Conservation (phyloP, 2,797 vertebrate species). For the Pelobates cultripes region DNA sequence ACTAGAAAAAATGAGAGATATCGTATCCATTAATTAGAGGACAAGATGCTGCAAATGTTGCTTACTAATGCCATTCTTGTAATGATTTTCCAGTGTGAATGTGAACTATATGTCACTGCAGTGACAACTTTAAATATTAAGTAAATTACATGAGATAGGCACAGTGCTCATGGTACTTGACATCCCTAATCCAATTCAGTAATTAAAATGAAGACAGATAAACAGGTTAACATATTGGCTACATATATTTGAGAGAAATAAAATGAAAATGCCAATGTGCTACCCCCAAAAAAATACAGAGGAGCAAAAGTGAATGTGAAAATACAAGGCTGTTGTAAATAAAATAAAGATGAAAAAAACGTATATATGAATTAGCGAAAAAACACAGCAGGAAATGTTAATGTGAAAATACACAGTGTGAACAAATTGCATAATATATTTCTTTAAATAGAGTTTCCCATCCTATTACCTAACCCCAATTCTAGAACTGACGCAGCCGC, state of each 20-base stretch:
- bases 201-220: neutral
- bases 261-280: too few species aligned
- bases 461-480: too few species aligned
- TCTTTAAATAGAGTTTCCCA: too few species aligned
- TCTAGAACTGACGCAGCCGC: neutral
- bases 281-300: too few species aligned
- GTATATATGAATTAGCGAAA: too few species aligned
- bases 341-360: too few species aligned
- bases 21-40: slow-evolving; percentile 12
- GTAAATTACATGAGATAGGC: neutral
- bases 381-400: too few species aligned
- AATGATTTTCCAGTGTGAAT: slow-evolving; percentile 26
- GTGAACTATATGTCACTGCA: slow-evolving; percentile 1
- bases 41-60: slow-evolving; percentile 18
- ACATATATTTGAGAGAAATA: too few species aligned
- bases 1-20: neutral
- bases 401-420: too few species aligned
- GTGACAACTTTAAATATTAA: slow-evolving; percentile 16
- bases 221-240: neutral
- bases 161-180: neutral
- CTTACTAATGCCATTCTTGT: slow-evolving; percentile 26
- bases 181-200: neutral
- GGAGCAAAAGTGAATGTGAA: too few species aligned
- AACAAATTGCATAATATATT: too few species aligned
- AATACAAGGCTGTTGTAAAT: too few species aligned